Evolutionary conservation across 2,888 invertebrate species (phyloP).

Genomic region (Halictus quadricinctus): DNA sequence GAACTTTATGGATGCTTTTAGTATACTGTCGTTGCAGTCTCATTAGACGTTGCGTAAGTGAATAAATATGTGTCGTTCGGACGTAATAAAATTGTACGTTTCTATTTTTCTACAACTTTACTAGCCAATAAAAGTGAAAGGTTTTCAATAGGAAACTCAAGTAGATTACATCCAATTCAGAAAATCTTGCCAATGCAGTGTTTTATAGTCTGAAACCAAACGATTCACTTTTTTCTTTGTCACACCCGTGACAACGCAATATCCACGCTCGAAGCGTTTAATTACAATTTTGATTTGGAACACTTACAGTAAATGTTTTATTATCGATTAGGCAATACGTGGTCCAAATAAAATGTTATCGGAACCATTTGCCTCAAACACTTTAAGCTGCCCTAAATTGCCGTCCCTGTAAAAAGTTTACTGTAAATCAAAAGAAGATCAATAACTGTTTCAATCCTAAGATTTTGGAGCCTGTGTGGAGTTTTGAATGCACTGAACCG

Average conservation of each 20-base stretch:
- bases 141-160: not conserved
- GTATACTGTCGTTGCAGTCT: not conserved
- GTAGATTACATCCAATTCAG: not conserved
- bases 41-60: not conserved
- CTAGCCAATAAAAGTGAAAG: constrained; percentile 1
- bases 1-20: not conserved
- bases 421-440: not conserved
- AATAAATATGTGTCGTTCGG: not conserved
- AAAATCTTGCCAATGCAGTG: not conserved
- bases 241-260: not conserved
- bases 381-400: too few relatives aligned
- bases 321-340: not conserved
- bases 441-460: not conserved
- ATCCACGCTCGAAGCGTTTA: not conserved
- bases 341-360: too few relatives aligned
- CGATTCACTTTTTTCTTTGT: not conserved
- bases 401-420: not conserved
- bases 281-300: not conserved
- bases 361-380: not conserved
- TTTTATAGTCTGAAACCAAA: not conserved
- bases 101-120: not conserved
- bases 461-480: not conserved
- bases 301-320: not conserved
- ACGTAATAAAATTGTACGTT: not conserved
- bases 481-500: not conserved